phyloP scores from a whole-genome alignment of 2,888 invertebrate genomes.

The Clostera curtula region DNA sequence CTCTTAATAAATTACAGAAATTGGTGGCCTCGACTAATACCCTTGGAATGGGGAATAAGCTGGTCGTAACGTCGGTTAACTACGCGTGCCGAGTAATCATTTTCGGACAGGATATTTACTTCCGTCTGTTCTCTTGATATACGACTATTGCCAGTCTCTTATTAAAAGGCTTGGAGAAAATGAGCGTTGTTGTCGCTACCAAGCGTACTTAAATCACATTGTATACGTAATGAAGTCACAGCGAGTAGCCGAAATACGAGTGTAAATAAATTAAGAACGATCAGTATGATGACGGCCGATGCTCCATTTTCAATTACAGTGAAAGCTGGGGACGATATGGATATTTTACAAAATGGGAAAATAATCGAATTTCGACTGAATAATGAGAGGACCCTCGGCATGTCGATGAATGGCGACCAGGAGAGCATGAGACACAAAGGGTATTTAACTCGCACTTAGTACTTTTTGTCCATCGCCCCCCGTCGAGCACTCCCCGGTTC shows the following conservation, averaged over 20 bases:
- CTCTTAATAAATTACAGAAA: conserved; percentile 73
- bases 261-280: conserved; percentile 55
- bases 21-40: conserved; percentile 67
- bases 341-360: conserved; percentile 73
- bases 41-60: conserved; percentile 67
- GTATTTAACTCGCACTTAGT: conserved; percentile 74
- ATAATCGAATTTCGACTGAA: conserved; percentile 73
- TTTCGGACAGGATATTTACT: conserved; percentile 68
- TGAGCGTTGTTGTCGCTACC: conserved; percentile 11
- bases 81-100: conserved; percentile 67
- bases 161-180: conserved; percentile 43
- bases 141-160: conserved; percentile 37
- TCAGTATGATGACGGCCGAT: conserved; percentile 43
- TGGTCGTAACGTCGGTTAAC: conserved; percentile 64
- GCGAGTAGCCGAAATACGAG: conserved; percentile 29
- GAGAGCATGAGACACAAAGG: conserved; percentile 65
- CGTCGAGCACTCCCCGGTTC: conserved; percentile 34
- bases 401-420: conserved; percentile 56
- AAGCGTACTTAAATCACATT: conserved; percentile 21
- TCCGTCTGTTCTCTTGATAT: conserved; percentile 60
- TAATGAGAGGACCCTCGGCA: conserved; percentile 67
- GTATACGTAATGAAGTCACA: conserved; percentile 23
- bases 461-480: conserved; percentile 61
- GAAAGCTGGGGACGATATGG: conserved; percentile 70
- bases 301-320: conserved; percentile 67